Evolutionary conservation across 2,113 vertebrate species (phyloP).

Genomic region (Festucalex cinctus): DNA sequence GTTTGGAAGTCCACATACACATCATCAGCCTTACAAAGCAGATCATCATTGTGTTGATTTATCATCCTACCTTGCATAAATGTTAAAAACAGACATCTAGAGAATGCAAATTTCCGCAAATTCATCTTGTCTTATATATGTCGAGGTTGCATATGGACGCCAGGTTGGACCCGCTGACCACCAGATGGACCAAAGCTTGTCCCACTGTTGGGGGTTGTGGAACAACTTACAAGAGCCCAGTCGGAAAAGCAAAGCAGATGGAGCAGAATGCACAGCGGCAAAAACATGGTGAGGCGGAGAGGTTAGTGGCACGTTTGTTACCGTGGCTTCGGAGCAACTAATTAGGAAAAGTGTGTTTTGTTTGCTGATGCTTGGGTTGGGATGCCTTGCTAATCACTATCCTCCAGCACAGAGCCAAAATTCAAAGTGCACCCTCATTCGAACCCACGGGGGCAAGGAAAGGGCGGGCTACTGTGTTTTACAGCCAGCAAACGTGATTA

Average conservation of each 20-base stretch:
- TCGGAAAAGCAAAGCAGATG: slow-evolving; percentile 60
- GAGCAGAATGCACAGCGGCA: slow-evolving; percentile 23
- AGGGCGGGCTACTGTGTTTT: slow-evolving; percentile 2
- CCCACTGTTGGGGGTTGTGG: slow-evolving; percentile 29
- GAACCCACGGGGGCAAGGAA: slow-evolving; percentile 5
- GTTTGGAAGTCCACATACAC: neutral
- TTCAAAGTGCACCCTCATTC: neutral
- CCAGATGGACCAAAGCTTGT: slow-evolving; percentile 61
- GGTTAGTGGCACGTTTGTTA: slow-evolving; percentile 36
- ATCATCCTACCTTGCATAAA: neutral
- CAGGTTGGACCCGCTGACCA: slow-evolving; percentile 43
- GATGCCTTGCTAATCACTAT: neutral
- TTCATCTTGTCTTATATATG: neutral
- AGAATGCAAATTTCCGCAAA: neutral
- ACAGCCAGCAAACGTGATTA: slow-evolving; percentile 33
- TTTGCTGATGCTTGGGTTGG: neutral
- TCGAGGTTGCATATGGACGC: slow-evolving; percentile 22
- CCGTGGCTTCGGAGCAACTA: slow-evolving; percentile 2
- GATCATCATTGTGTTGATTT: neutral
- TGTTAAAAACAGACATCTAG: neutral
- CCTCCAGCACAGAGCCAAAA: neutral
- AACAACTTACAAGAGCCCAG: slow-evolving; percentile 33
- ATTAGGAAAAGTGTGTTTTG: slow-evolving; percentile 25
- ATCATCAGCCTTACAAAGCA: neutral
- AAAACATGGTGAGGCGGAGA: slow-evolving; percentile 5